Percentiles rank a stretch among this genome's conserved stretches.
Evolutionary conservation across 2,113 vertebrate genomes (phyloP).

Genomic region (Paracanthobrama guichenoti): DNA sequence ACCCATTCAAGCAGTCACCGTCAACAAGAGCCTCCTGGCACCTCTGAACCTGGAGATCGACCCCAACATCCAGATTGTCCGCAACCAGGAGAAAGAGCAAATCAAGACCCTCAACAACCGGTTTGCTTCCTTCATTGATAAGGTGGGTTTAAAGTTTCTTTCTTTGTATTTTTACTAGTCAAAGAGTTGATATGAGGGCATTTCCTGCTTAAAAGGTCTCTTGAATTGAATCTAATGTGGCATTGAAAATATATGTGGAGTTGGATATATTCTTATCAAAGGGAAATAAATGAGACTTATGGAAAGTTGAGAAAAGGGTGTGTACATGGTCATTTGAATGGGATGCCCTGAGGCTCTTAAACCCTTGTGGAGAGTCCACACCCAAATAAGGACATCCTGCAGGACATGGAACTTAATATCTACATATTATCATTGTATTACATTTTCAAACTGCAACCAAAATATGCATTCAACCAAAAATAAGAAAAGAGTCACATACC

Average conservation of each 20-base stretch:
- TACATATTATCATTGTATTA: background rate
- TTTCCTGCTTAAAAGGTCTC: background rate
- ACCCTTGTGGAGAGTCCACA: slow-evolving; percentile 46
- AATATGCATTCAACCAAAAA: background rate
- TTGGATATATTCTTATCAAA: background rate
- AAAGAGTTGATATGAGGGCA: background rate
- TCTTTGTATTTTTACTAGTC: background rate
- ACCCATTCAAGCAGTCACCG: slow-evolving; percentile 84
- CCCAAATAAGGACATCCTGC: slow-evolving; percentile 35
- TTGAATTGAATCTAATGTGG: background rate
- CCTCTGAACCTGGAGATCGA: slow-evolving; percentile 90
- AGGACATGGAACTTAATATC: background rate
- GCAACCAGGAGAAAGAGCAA: slow-evolving; percentile 92
- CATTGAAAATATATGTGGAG: background rate
- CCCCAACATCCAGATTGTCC: slow-evolving; percentile 85
- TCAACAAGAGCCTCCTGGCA: slow-evolving; percentile 88
- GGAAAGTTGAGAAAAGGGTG: slow-evolving; percentile 66
- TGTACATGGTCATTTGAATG: slow-evolving; percentile 73
- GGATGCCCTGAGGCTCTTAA: slow-evolving; percentile 36
- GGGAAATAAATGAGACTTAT: slow-evolving; percentile 11
- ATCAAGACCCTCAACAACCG: slow-evolving; percentile 93
- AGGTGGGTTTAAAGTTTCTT: slow-evolving; percentile 76
- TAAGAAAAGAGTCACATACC: background rate
- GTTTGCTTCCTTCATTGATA: slow-evolving; percentile 88
- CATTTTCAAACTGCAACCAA: background rate